Evolutionary conservation across 1,140 invertebrate genomes (phyloP), one percentile per base, ranked within the genome.

Genomic region (Lucilia sericata): DNA sequence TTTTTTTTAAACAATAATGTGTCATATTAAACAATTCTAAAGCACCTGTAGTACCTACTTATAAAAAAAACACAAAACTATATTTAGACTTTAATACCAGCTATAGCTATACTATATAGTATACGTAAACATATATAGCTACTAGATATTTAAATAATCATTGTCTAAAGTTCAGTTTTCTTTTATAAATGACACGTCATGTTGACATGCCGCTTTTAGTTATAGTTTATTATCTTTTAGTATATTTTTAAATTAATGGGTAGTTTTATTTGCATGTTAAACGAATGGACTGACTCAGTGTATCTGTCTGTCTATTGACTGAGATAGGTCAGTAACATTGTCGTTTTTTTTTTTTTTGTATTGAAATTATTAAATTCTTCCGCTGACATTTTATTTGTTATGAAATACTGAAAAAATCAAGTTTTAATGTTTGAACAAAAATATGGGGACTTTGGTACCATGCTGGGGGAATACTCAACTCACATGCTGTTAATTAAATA

Each of bases 261-360:
- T 49, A 30, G 25, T 30, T 2, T 5, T 49, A 49, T 49, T 49
- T 14, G 49, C 13, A 49, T 14, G 49, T 49, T 49, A 1, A 14
- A 49, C 13, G 9, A 49, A 49, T 49, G 5, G 49, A 49, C 9
- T 49, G 49, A 49, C 55, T 5, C 25, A 30, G 25, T 2, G 25
- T 30, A 3, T 30, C 25, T 30, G 25, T 30, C 25, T 30, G 25
- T 30, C 25, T 30, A 30, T 30, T 70, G 65, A 10, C 65, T 70
- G 65, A 70, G 65, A 70, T 70, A 70, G 65, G 65, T 70, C 65
- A 70, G 65, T 70, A 70, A 70, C n/a, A 70, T 21, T 60, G 7
- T 60, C 7, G 13, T 3, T 60, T n/a, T n/a, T n/a, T n/a, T n/a
- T n/a, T n/a, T n/a, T n/a, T 60, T 60, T 60, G n/a, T 60, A 7